Conservation (phyloP, 35 echinoderm and acorn worm species). For the Lytechinus variegatus region DNA sequence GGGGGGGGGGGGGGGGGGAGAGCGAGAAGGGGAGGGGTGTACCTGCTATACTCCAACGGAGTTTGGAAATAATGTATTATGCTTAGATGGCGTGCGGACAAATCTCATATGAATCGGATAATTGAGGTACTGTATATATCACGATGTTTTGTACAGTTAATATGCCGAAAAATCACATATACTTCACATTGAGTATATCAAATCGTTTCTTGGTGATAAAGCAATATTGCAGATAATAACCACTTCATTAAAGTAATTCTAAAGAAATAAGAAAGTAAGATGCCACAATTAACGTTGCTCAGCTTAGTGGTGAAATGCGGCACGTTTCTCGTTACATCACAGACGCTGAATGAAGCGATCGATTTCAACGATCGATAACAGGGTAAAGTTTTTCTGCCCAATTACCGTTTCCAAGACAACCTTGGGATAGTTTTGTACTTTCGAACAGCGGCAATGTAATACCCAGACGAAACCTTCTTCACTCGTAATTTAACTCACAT, state of each 20-base stretch:
- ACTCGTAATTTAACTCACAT: not conserved
- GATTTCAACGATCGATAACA: not conserved
- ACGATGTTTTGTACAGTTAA: no score
- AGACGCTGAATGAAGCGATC: not conserved
- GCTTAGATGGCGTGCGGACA: no score
- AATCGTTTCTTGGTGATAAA: no score
- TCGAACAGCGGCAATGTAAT: not conserved
- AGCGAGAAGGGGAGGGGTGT: not conserved
- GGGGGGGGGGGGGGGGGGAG: not conserved
- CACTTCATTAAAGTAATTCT: no score
- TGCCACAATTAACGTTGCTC: not conserved
- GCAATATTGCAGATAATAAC: no score
- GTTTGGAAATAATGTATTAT: no score
- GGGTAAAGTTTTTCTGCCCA: not conserved
- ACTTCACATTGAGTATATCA: no score
- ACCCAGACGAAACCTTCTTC: not conserved
- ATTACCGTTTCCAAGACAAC: conserved; percentile 18
- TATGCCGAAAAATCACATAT: no score
- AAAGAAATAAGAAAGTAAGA: no score
- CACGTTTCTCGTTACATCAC: not conserved
- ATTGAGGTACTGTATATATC: no score
- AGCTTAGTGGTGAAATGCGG: not conserved
- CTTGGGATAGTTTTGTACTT: not conserved
- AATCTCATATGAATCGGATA: no score
- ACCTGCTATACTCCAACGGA: no score